Base-by-base conservation (phyloP, 2,113 vertebrate genomes). In the Meles meles region DNA sequence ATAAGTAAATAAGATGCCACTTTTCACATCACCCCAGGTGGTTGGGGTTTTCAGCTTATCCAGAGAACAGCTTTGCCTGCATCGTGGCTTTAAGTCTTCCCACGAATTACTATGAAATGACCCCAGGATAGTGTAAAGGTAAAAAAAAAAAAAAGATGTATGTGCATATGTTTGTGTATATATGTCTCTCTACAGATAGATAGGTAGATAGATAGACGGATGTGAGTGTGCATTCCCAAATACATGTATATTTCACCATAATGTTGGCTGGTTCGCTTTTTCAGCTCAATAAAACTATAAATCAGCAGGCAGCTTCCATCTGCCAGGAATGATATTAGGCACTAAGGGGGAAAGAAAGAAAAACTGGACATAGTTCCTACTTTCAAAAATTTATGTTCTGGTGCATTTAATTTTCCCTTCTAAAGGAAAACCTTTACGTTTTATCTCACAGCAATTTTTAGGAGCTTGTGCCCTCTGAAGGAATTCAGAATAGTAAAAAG, bases 351-450 rank as follows among this genome's bases (percentile, higher is more conserved):
- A 94, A 67, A 87, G 85, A 92, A 96, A 90, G 84, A 92, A 90
- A 94, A 94, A 81, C 4, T 88, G 81, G 49, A 27, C 42, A 77
- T 42, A 65, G 27, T 80, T 94, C 59, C 90, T 76, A 18, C 42
- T 94, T 88, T 81, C 74, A 79, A 69, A 65, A 96, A 93, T 42
- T 71, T 89, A 57, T 69, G 81, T 69, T 80, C 29, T 52, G 47
- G 67, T 69, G 25, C 42, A 31, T 82, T 96, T 84, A 49, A 85
- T 94, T 96, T 94, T 79, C 39, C 63, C n/a, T 71, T 72, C 77
- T 87, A 88, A 90, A 94, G 67, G 59, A 90, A 94, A 94, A 59
- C 61, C 34, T 85, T 96, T 69, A 61, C 23, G 65, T 93, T 88
- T 85, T 76, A 71, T 71, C 86, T 96, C 96, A 92, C 4, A 88